phyloP scores from a whole-genome alignment of 2,797 vertebrate genomes.

The Lemur catta region DNA sequence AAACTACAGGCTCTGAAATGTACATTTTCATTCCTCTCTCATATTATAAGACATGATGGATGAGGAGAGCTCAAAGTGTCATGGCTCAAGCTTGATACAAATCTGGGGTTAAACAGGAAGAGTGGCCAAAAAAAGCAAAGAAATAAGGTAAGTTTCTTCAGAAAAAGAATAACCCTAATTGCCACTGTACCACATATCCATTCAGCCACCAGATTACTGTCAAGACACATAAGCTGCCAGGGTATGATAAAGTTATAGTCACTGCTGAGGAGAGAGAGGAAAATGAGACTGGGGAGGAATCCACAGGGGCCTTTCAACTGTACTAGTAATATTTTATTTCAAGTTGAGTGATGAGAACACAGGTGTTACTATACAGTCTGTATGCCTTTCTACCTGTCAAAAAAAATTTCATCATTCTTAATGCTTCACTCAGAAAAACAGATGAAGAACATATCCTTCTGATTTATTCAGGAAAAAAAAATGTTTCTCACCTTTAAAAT shows the following conservation, averaged over 20 bases:
- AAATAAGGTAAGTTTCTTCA: not conserved
- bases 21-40: not conserved
- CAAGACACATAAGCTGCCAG: not conserved
- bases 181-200: not conserved
- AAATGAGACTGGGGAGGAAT: not conserved
- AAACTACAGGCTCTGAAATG: not conserved
- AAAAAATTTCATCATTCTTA: not conserved
- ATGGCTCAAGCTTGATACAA: not conserved
- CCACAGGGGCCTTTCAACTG: not conserved
- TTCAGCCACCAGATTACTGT: not conserved
- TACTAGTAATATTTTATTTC: not conserved
- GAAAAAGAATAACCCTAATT: not conserved
- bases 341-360: not conserved
- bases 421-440: not conserved
- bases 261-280: not conserved
- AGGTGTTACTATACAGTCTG: not conserved
- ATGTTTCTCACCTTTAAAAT: conserved; percentile 9
- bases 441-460: not conserved
- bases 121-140: not conserved
- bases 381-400: not conserved
- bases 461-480: not conserved
- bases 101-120: not conserved
- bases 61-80: not conserved
- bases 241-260: rapidly evolving
- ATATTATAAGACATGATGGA: not conserved